Base-by-base conservation (phyloP, 2,888 invertebrate genomes). In the Nebria salina region DNA sequence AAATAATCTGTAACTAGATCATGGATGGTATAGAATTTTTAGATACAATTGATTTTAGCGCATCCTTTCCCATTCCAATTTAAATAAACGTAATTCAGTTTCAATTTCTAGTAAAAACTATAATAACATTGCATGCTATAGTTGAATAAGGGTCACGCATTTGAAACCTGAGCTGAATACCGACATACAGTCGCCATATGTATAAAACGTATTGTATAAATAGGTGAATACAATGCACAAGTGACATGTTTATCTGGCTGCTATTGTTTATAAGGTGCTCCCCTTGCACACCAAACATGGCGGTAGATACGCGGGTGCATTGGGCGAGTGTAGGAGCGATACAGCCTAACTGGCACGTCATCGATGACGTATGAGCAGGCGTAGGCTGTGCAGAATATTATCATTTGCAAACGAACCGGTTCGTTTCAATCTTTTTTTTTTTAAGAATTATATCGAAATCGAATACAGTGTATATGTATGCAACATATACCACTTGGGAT, bases 231-330 rank as follows among this genome's bases (percentile, higher is more conserved):
- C 54, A 54, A 54, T 54, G 13, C 54, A 54, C 54, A 54, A 26
- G 70, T 70, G 70, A 70, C 25, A 70, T 70, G 70, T 70, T 70
- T 70, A 70, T 34, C 70, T 70, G 70, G 70, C 70, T 26, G 70
- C 26, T 70, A 70, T 70, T 70, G 70, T 70, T 70, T 70, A 70
- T 70, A 70, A 70, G 70, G 70, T 70, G 70, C 70, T 70, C 70
- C 34, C 70, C 34, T 70, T 70, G 70, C n/a, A 20, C 70, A 70
- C 70, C 70, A 70, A 70, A 70, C 70, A 70, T 70, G 70, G 70
- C 70, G 3, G 25, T 25, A 54, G 54, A 54, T 70, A 70, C 70
- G 34, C 70, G 70, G 70, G 70, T 70, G 70, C 70, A 70, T 34
- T 25, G 20, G 66, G 66, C 25, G 66, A 25, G 66, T 25, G 66